Evolutionary conservation across 2,888 invertebrate genomes (phyloP).

Genomic region (Pasiphila rectangulata): DNA sequence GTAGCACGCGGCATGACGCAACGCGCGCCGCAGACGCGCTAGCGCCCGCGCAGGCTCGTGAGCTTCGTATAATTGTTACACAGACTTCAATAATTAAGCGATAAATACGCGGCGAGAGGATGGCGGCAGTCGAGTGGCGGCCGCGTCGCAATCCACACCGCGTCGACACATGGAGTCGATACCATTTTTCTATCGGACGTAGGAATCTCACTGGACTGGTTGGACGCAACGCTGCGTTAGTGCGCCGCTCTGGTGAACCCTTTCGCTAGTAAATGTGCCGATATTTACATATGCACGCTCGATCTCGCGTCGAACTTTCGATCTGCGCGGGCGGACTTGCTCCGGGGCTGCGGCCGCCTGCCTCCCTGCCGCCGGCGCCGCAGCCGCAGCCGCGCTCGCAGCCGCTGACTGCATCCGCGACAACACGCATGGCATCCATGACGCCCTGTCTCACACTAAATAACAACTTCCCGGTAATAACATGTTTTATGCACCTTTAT

Average conservation of each 20-base stretch:
- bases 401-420: conserved; percentile 63
- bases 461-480: conserved; percentile 27
- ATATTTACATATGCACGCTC: conserved; percentile 80
- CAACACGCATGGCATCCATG: conserved; percentile 68
- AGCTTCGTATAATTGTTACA: conserved; percentile 75
- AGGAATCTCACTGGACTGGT: conserved; percentile 85
- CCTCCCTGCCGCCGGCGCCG: conserved; percentile 51
- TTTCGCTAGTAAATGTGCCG: conserved; percentile 81
- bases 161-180: conserved; percentile 68
- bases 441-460: conserved; percentile 30
- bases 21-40: conserved; percentile 65
- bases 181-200: conserved; percentile 80
- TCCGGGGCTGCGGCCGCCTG: conserved; percentile 46
- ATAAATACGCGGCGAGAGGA: conserved; percentile 77
- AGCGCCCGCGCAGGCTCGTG: conserved; percentile 66
- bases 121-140: conserved; percentile 75
- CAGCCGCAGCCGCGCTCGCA: conserved; percentile 30
- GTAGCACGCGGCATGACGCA: conserved; percentile 55
- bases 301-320: conserved; percentile 79
- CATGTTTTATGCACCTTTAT: conserved; percentile 1
- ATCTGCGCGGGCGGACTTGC: conserved; percentile 63
- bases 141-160: conserved; percentile 74
- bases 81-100: conserved; percentile 79
- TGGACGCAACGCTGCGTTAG: conserved; percentile 79
- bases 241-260: conserved; percentile 81